Evolutionary conservation across 2,113 vertebrate genomes (phyloP).

Genomic region (Lamprologus speciosus): DNA sequence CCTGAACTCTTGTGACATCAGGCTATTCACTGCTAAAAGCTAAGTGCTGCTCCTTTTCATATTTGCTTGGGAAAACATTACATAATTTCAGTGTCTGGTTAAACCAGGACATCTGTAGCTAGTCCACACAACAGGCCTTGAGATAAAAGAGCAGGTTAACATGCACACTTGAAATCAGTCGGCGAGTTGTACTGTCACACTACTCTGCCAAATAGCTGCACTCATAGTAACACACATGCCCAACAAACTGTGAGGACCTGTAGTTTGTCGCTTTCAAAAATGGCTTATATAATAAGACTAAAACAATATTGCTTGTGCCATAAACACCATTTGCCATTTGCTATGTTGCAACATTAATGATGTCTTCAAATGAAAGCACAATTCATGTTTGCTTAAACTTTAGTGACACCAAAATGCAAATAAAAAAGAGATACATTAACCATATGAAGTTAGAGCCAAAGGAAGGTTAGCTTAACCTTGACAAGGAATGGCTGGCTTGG

Average conservation of each 20-base stretch:
- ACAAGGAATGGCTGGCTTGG: background rate
- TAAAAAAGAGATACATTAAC: background rate
- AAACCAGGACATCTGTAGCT: background rate
- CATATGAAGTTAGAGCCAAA: background rate
- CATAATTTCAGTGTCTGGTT: background rate
- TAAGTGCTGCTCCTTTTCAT: background rate
- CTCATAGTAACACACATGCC: conserved; percentile 18
- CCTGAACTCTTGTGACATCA: background rate
- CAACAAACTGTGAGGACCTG: background rate
- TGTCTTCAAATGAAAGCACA: background rate
- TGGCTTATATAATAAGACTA: background rate
- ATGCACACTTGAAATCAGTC: conserved; percentile 20
- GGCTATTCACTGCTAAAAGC: background rate
- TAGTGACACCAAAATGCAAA: background rate
- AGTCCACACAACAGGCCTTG: background rate
- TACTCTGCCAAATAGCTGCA: conserved; percentile 21
- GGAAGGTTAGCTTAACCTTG: background rate
- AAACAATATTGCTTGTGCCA: background rate
- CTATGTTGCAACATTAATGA: background rate
- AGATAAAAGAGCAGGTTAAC: conserved; percentile 2
- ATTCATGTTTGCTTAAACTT: background rate
- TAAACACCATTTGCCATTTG: background rate
- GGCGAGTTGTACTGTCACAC: conserved; percentile 10
- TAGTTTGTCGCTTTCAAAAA: background rate
- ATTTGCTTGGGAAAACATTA: background rate